Conservation (phyloP, 1,140 invertebrate genomes). For the Apis florea region DNA sequence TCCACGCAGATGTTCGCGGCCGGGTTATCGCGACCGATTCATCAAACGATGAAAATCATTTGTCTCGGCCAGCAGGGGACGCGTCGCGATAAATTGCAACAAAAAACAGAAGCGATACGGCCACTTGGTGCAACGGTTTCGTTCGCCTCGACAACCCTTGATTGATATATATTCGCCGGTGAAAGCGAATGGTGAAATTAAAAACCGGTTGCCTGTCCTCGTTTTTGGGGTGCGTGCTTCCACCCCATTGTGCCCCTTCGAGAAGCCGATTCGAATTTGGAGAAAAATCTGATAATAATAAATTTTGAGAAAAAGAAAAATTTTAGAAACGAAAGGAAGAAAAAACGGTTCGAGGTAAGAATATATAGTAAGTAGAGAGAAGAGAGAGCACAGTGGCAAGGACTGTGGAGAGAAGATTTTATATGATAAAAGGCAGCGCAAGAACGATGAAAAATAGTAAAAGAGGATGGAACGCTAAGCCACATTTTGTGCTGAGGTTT, state of each 20-base stretch:
- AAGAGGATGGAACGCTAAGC: not conserved
- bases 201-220: slow-evolving; percentile 8
- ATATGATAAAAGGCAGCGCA: not conserved
- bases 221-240: not conserved
- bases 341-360: too few species aligned
- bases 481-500: not conserved
- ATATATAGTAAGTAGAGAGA: not conserved
- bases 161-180: slow-evolving; percentile 33
- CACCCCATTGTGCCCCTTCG: not conserved
- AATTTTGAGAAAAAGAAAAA: too few species aligned
- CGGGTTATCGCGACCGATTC: slow-evolving; percentile 18
- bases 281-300: too few species aligned
- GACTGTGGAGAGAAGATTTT: too few species aligned
- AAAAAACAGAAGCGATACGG: slow-evolving; percentile 28
- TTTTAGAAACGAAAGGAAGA: slow-evolving; percentile 18
- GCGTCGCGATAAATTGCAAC: slow-evolving; percentile 46
- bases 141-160: slow-evolving; percentile 40
- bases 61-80: not conserved
- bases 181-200: slow-evolving; percentile 30
- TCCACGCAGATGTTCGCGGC: not conserved
- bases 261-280: not conserved
- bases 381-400: not conserved
- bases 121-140: slow-evolving; percentile 21
- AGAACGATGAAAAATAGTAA: not conserved
- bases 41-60: slow-evolving; percentile 43